These are phyloP conservation scores for Sebastes trivittatus DNA, from an alignment of 2,797 vertebrate genomes.

Conservation along the genomic window DNA sequence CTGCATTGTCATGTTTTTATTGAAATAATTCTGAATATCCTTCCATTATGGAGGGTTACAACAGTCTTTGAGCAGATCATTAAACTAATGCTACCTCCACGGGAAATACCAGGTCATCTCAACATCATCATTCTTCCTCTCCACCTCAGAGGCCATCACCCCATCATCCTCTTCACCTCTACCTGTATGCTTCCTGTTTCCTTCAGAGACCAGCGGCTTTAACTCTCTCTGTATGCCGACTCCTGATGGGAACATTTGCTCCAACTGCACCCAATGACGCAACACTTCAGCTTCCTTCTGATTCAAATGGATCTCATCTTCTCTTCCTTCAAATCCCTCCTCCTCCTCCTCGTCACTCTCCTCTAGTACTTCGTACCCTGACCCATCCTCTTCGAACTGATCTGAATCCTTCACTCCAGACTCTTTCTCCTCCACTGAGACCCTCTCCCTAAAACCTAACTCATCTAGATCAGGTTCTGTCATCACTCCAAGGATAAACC, in stretches of 20 bases:
- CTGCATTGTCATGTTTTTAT: constrained; percentile 51
- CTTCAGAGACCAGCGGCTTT: background rate
- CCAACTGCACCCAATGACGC: background rate
- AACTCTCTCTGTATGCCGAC: background rate
- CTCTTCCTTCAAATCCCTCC: background rate
- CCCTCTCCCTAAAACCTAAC: background rate
- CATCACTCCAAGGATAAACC: background rate
- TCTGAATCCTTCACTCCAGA: background rate
- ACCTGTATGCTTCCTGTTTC: background rate
- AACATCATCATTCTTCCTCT: constrained; percentile 5
- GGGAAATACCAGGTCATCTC: constrained; percentile 73
- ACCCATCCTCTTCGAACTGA: constrained; percentile 16
- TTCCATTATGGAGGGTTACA: background rate
- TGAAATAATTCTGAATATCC: constrained; percentile 20
- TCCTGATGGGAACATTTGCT: background rate
- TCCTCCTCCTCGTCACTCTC: background rate
- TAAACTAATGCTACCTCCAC: constrained; percentile 58
- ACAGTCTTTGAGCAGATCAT: background rate
- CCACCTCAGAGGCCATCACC: background rate
- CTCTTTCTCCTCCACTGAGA: background rate
- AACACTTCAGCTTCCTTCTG: background rate
- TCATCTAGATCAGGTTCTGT: constrained; percentile 4
- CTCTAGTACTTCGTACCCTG: background rate
- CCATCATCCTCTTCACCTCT: background rate
- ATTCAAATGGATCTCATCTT: background rate